Evolutionary conservation across 2,113 vertebrate genomes (phyloP).

Genomic region (Sula dactylatra): DNA sequence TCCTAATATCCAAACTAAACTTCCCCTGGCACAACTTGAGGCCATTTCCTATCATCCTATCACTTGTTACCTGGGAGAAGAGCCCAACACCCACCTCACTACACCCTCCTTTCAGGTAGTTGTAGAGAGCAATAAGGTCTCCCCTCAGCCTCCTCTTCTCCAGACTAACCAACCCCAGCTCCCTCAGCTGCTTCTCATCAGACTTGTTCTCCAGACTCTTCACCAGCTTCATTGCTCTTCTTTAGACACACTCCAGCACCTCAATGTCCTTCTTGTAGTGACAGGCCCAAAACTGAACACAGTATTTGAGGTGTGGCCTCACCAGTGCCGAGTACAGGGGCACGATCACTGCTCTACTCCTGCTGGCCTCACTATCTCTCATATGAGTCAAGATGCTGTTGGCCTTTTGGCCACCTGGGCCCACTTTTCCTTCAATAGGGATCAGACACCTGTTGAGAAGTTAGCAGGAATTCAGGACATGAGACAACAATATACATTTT

Average conservation of each 20-base stretch:
- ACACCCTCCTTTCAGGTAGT: background rate
- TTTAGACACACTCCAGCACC: accelerated
- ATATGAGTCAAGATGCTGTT: too few relatives aligned
- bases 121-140: background rate
- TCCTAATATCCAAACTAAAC: background rate
- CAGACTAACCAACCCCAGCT: background rate
- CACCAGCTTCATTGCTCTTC: background rate
- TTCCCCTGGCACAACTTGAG: background rate
- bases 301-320: accelerated
- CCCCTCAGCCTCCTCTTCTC: background rate
- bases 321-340: background rate
- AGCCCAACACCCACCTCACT: too few relatives aligned
- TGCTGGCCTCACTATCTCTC: background rate
- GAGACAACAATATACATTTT: background rate
- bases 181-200: background rate
- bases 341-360: background rate
- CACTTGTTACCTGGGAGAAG: background rate
- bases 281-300: background rate
- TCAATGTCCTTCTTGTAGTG: background rate
- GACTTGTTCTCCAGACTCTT: background rate
- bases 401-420: background rate
- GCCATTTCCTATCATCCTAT: background rate
- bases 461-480: background rate
- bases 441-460: background rate
- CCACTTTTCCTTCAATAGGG: background rate